Conservation (phyloP, 2,888 invertebrate genomes). For the Strigamia maritima region DNA sequence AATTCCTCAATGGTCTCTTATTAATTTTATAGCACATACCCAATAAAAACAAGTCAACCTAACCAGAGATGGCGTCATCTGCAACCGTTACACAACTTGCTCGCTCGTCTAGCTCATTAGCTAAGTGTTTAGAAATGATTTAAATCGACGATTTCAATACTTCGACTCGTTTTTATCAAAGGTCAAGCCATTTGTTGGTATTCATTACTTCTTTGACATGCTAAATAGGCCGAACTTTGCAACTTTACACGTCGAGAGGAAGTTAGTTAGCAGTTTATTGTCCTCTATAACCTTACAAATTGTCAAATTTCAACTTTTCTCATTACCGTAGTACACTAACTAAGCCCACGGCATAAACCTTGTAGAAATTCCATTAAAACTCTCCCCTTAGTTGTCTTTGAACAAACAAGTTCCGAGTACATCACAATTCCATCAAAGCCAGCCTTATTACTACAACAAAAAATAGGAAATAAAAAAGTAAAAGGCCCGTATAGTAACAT, state of each 20-base stretch:
- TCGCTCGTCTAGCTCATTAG: not conserved
- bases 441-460: conserved; percentile 3
- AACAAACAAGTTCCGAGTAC: conserved; percentile 31
- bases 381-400: conserved; percentile 3
- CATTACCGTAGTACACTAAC: conserved; percentile 7
- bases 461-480: not conserved
- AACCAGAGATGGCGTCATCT: conserved; percentile 20
- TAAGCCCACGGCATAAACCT: not conserved
- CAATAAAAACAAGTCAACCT: conserved; percentile 19
- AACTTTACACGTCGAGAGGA: not conserved
- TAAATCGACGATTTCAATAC: not conserved
- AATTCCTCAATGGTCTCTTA: conserved; percentile 22
- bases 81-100: conserved; percentile 15
- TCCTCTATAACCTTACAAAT: conserved; percentile 24
- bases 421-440: conserved; percentile 32
- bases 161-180: not conserved
- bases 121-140: not conserved
- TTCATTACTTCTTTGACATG: not conserved
- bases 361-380: conserved; percentile 34
- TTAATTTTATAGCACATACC: conserved; percentile 18
- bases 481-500: not conserved
- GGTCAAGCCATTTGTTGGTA: not conserved
- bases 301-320: not conserved
- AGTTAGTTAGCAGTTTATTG: conserved; percentile 26
- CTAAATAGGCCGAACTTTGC: not conserved